Conservation (phyloP, 2,888 invertebrate genomes). For the Xiphydria camelus region DNA sequence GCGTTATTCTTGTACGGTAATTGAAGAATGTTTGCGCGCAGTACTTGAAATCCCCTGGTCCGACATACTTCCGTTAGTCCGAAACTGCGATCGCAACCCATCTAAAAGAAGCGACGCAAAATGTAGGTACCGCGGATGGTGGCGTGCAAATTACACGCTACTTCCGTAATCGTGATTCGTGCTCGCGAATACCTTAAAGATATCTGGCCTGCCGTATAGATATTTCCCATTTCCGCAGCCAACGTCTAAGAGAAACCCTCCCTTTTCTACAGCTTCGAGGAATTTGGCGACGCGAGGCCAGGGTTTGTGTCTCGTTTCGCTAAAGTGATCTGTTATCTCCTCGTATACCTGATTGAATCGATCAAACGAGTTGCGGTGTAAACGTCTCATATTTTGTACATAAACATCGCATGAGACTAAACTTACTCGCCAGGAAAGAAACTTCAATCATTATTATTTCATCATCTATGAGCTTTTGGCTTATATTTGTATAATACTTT, state of each 20-base stretch:
- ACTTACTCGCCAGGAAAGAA: no score
- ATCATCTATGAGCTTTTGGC: no score
- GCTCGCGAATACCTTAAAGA: conserved; percentile 45
- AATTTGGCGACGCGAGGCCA: conserved; percentile 93
- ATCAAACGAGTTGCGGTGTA: not conserved
- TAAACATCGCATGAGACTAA: not conserved
- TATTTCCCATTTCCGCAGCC: conserved; percentile 99
- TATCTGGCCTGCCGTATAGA: conserved; percentile 56
- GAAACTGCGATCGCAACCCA: conserved; percentile 81
- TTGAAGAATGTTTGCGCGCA: conserved; percentile 75
- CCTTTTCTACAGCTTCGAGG: conserved; percentile 66
- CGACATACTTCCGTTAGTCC: conserved; percentile 70
- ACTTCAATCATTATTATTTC: no score
- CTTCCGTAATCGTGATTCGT: no score
- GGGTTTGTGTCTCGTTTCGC: conserved; percentile 88
- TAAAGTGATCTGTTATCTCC: conserved; percentile 92
- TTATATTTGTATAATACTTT: no score
- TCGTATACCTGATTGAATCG: conserved; percentile 78
- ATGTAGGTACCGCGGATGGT: no score
- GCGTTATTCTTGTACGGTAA: conserved; percentile 70
- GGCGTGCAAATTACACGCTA: no score
- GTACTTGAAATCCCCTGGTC: conserved; percentile 67
- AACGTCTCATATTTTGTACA: not conserved
- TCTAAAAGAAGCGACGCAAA: no score
- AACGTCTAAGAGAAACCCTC: conserved; percentile 82